Evolutionary conservation across 2,888 invertebrate genomes (phyloP), one percentile per base, ranked within the genome.

Genomic region (Cheilosia impressa): DNA sequence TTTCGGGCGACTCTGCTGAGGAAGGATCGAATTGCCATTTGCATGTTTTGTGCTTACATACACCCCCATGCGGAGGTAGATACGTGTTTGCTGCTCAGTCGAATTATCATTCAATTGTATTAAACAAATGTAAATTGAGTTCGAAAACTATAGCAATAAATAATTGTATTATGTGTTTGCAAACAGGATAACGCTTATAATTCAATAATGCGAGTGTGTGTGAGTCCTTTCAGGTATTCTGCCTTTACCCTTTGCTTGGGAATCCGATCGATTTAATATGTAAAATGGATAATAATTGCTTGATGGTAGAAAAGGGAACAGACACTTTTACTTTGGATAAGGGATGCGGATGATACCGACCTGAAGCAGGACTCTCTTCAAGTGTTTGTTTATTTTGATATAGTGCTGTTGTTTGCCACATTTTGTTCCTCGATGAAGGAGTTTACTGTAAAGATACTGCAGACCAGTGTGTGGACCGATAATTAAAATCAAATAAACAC

Each of bases 141-240:
- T 80, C 69, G 58, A 84, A 83, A 84, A 84, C 84, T 84, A 84
- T 75, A 84, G 71, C 84, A 79, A 79, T 84, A 84, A 84, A 84
- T 84, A 84, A 84, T 84, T 80, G 84, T 65, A 79, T 84, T 84
- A 80, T 84, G 75, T 84, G 75, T 84, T 84, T 73, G 84, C 69
- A 84, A 84, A 80, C 84, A 84, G 84, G 84, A 84, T 84, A 84
- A 79, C 80, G 84, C 79, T 69, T 84, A 84, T 79, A 84, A 84
- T 84, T 84, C 75, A 84, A 84, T 84, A 80, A 75, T 13, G 38
- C 58, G 15, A 53, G 45, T 57, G 41, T 34, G 47, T 41, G 72
- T 53, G 19, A 38, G 58, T 77, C 76, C 71, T 65, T 60, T 77
- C 45, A 53, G 65, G 58, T 66, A 60, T 78, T 62, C 72, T 55